These are phyloP conservation scores for Leptodactylus fuscus DNA, from an alignment of 2,113 vertebrate genomes.

Conservation along the genomic window DNA sequence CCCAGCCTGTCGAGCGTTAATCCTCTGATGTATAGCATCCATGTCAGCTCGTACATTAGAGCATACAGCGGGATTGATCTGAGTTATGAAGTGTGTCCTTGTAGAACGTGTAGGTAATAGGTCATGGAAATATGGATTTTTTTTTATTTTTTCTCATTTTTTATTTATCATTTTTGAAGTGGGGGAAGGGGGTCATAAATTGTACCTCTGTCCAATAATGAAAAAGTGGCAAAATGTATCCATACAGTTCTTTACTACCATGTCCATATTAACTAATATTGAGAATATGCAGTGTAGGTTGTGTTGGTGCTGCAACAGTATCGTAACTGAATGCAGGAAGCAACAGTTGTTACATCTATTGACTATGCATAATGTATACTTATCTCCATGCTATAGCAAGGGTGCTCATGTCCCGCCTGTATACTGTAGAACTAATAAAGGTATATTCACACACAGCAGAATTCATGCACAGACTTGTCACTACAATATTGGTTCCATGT, in stretches of 20 bases:
- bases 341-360: not conserved
- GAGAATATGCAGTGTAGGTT: not conserved
- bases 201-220: not conserved
- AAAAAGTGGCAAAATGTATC: not conserved
- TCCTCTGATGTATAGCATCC: slow-evolving; percentile 6
- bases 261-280: not conserved
- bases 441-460: too few relatives aligned
- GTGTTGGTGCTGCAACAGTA: not conserved
- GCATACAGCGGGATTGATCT: slow-evolving; percentile 52
- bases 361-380: not conserved
- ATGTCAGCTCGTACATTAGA: slow-evolving; percentile 62
- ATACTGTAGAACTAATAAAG: not conserved
- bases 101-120: not conserved
- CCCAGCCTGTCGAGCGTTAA: not conserved
- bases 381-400: not conserved
- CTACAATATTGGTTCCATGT: too few relatives aligned
- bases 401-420: too few relatives aligned
- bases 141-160: not conserved
- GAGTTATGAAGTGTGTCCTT: slow-evolving; percentile 61
- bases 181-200: too few relatives aligned
- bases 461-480: too few relatives aligned
- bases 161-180: not conserved
- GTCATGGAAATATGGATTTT: slow-evolving; percentile 1
- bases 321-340: not conserved
- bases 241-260: not conserved